phyloP scores from a whole-genome alignment of 2,888 invertebrate genomes.

The Orchesella flavescens region DNA sequence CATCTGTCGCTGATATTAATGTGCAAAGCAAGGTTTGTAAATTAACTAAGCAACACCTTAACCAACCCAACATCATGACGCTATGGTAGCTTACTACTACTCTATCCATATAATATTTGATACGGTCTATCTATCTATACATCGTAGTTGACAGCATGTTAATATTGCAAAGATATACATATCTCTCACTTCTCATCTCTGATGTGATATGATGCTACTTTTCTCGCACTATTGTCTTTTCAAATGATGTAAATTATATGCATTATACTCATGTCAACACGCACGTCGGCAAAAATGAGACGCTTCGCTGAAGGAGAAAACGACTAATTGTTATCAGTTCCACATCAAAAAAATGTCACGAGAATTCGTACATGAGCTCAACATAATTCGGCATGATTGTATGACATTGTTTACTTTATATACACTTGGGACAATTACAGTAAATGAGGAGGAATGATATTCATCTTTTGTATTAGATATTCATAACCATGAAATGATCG shows the following conservation, averaged over 20 bases:
- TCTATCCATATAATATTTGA: too few relatives aligned
- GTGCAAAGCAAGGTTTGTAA: background rate
- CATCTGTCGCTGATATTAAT: background rate
- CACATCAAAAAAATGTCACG: conserved; percentile 12
- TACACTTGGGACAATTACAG: background rate
- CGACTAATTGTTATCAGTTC: conserved; percentile 38
- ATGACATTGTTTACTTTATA: background rate
- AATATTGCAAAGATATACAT: background rate
- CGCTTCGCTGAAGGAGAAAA: conserved; percentile 47
- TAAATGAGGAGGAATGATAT: too few relatives aligned
- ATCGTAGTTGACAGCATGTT: too few relatives aligned
- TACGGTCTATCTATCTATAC: too few relatives aligned
- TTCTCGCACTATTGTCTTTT: conserved; percentile 43
- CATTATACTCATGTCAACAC: conserved; percentile 44
- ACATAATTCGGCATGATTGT: conserved; percentile 1
- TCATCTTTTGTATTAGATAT: too few relatives aligned
- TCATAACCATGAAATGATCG: too few relatives aligned
- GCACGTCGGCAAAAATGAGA: conserved; percentile 26
- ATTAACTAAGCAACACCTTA: background rate
- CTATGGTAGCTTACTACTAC: too few relatives aligned
- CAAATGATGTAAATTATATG: conserved; percentile 40
- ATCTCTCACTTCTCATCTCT: conserved; percentile 2
- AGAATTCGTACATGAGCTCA: background rate
- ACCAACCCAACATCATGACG: too few relatives aligned
- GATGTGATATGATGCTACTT: conserved; percentile 24